Evolutionary conservation across 2,113 vertebrate species (phyloP), one percentile per base, ranked within the genome.

Genomic region (Chaenocephalus aceratus): DNA sequence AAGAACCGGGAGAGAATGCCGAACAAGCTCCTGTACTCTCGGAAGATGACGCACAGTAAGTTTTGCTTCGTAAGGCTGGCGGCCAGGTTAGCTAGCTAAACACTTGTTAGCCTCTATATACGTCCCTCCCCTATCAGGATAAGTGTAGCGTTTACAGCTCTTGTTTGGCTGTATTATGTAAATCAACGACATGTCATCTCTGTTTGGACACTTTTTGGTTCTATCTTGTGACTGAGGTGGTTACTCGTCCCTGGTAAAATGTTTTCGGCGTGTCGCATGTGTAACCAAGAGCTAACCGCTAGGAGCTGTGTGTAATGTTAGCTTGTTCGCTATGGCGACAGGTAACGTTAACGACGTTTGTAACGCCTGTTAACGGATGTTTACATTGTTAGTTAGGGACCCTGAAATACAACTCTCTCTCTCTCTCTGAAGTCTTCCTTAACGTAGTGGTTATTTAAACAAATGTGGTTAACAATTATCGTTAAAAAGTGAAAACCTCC

Each of bases 11-110:
- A 26, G 95, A 95, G 48, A 87, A 67, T 7, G 79, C 88, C 0
- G 94, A 96, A 65, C 85, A 81, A 65, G 84, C 44, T 18, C 85
- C 87, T 0, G 86, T 66, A 44, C 90, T 91, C 14, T 82, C 90
- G 26, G 95, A 95, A 7, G 95, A 95, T 26, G 94, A 95, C 46
- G 91, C 90, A 30, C 93, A 94, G 95, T 96, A 88, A 95, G 95
- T 96, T 79, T 44, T 8, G 3, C 44, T 56, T n/a, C 6, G 15
- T 44, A n/a, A 59, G 78, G 14, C 46, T 41, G 41, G 12, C 45
- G 11, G 77, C 64, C 57, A 13, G 77, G 44, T n/a, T 45, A 82
- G 87, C 78, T 82, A 81, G 86, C 89, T 84, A 63, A 75, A 77
- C 84, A 86, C 79, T 79, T 86, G 90, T 89, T 91, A 90, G 92